Conservation (phyloP, 2,888 invertebrate species). For the Pseudoips prasinana region DNA sequence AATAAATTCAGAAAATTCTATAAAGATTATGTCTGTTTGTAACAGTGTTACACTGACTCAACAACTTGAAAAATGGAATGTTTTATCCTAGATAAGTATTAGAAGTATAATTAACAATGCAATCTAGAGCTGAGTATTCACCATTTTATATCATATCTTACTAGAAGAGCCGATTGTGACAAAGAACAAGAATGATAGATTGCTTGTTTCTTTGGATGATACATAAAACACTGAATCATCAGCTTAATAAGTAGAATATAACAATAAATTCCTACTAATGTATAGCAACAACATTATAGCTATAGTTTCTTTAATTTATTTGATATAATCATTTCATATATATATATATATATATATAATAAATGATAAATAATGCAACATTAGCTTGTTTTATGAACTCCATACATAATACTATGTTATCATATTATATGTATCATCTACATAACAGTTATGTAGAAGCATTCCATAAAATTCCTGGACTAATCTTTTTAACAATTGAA, state of each 20-base stretch:
- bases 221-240: no score
- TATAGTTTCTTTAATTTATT: slow-evolving; percentile 17
- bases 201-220: no score
- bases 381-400: slow-evolving; percentile 10
- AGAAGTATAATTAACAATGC: slow-evolving; percentile 24
- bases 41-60: slow-evolving; percentile 21
- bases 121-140: slow-evolving; percentile 7
- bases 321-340: slow-evolving; percentile 12
- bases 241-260: slow-evolving; percentile 1
- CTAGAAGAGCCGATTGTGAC: no score
- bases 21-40: background rate
- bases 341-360: no score
- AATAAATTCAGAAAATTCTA: slow-evolving; percentile 9
- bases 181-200: no score
- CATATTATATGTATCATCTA: slow-evolving; percentile 30
- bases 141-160: no score
- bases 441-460: slow-evolving; percentile 33
- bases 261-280: slow-evolving; percentile 28
- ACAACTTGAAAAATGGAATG: slow-evolving; percentile 57
- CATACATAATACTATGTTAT: slow-evolving; percentile 12
- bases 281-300: slow-evolving; percentile 26
- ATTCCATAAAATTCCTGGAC: slow-evolving; percentile 10
- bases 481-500: slow-evolving; percentile 24
- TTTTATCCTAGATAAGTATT: slow-evolving; percentile 25
- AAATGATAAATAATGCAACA: slow-evolving; percentile 13